Conservation (phyloP, 2,797 vertebrate species). For the Sparus aurata region DNA sequence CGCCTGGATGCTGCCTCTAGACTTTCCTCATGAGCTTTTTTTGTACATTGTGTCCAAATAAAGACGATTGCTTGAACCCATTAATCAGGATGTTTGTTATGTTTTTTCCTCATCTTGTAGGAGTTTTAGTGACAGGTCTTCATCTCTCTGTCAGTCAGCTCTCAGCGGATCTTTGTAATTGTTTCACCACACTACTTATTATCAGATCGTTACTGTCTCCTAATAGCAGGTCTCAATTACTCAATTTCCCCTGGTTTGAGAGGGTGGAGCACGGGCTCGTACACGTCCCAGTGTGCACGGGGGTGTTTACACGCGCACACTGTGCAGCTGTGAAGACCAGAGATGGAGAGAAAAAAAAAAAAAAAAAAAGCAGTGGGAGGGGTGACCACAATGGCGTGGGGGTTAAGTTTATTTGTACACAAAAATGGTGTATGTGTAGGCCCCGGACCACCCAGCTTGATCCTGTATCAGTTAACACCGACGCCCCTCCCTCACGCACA, state of each 20-base stretch:
- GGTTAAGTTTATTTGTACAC: conserved; percentile 90
- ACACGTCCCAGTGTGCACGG: conserved; percentile 57
- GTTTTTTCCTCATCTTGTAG: neutral
- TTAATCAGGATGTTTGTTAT: conserved; percentile 1
- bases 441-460: conserved; percentile 82
- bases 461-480: conserved; percentile 81
- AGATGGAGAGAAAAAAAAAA: conserved; percentile 61
- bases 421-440: conserved; percentile 84
- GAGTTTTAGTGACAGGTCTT: neutral
- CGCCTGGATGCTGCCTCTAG: conserved; percentile 28
- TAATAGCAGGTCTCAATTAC: conserved; percentile 55
- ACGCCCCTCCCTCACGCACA: conserved; percentile 72
- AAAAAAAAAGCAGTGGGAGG: conserved; percentile 73
- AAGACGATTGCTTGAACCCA: conserved; percentile 76
- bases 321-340: conserved; percentile 75
- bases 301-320: conserved; percentile 70
- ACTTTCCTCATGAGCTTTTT: conserved; percentile 51
- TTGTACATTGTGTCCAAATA: conserved; percentile 79
- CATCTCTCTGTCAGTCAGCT: neutral
- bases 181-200: conserved; percentile 36
- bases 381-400: conserved; percentile 81
- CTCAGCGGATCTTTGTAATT: conserved; percentile 14
- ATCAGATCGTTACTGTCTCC: conserved; percentile 48
- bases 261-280: conserved; percentile 37
- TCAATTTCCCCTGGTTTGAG: conserved; percentile 27